These are phyloP conservation scores for Ctenoplectra terminalis DNA, from an alignment of 1,140 invertebrate genomes.

Conservation along the genomic window DNA sequence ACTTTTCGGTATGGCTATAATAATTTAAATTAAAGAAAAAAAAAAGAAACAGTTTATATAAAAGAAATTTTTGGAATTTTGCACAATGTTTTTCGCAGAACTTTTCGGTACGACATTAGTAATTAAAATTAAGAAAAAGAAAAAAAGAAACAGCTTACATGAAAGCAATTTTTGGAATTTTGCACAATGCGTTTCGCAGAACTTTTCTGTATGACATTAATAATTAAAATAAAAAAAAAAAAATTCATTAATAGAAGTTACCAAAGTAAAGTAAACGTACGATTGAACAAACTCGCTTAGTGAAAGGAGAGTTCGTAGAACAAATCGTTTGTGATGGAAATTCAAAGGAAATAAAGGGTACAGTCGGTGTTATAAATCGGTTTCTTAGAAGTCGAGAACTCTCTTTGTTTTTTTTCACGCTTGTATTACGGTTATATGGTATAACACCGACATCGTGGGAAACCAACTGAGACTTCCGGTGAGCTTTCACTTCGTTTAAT, in stretches of 20 bases:
- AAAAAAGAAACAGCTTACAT: too few species aligned
- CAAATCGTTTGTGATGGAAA: background rate
- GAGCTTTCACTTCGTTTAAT: conserved; percentile 73
- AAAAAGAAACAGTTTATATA: too few species aligned
- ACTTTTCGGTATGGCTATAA: too few species aligned
- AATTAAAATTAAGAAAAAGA: too few species aligned
- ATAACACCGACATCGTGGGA: conserved; percentile 60
- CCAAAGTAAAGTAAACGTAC: background rate
- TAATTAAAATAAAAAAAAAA: too few species aligned
- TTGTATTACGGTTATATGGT: conserved; percentile 36
- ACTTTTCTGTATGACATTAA: too few species aligned
- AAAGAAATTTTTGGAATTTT: too few species aligned
- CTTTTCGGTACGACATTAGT: too few species aligned
- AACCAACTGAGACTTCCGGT: conserved; percentile 60
- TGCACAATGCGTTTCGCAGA: too few species aligned
- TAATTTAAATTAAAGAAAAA: too few species aligned
- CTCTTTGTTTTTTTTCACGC: conserved; percentile 30
- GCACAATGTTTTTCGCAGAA: too few species aligned
- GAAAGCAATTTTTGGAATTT: too few species aligned
- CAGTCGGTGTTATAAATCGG: background rate
- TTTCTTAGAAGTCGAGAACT: background rate
- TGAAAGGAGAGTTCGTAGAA: background rate
- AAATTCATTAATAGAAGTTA: background rate
- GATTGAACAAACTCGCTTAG: background rate
- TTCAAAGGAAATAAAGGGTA: background rate